phyloP scores from a whole-genome alignment of 2,113 vertebrate genomes.

The Podocnemis expansa region DNA sequence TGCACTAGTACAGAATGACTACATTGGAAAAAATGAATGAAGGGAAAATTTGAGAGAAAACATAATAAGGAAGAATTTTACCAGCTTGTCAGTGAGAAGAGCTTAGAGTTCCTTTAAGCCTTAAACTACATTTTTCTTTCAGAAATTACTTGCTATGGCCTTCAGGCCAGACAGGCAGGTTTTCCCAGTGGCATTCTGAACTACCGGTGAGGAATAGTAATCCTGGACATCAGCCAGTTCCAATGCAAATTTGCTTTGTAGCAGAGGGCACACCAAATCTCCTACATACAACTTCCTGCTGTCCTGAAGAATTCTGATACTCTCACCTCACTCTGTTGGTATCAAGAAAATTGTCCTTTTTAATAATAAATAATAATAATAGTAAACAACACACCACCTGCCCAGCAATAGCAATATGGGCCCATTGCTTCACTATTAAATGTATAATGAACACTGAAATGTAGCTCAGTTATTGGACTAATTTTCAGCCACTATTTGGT shows the following conservation, averaged over 20 bases:
- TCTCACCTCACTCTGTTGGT: not conserved
- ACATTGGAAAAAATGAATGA: not conserved
- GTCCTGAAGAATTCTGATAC: not conserved
- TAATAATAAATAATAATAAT: not conserved
- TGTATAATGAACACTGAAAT: accelerated
- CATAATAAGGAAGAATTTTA: not conserved
- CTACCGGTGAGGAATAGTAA: conserved; percentile 69
- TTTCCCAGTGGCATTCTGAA: conserved; percentile 78
- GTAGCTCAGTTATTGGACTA: not conserved
- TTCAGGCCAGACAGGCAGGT: conserved; percentile 79
- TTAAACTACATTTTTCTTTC: conserved; percentile 59
- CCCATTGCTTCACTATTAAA: not conserved
- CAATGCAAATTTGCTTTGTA: conserved; percentile 68
- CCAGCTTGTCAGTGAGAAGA: conserved; percentile 15
- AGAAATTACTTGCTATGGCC: conserved; percentile 47
- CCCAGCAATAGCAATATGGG: not conserved
- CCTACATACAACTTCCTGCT: conserved; percentile 39
- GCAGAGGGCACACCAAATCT: conserved; percentile 28
- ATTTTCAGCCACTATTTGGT: not conserved
- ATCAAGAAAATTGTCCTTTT: not conserved
- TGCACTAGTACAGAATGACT: not conserved
- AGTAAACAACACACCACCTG: not conserved
- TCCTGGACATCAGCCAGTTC: conserved; percentile 71
- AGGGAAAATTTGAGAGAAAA: not conserved
- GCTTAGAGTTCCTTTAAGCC: not conserved